These are phyloP conservation scores for Propithecus perrieri DNA, from an alignment of 2,797 vertebrate genomes.

Conservation along the genomic window DNA sequence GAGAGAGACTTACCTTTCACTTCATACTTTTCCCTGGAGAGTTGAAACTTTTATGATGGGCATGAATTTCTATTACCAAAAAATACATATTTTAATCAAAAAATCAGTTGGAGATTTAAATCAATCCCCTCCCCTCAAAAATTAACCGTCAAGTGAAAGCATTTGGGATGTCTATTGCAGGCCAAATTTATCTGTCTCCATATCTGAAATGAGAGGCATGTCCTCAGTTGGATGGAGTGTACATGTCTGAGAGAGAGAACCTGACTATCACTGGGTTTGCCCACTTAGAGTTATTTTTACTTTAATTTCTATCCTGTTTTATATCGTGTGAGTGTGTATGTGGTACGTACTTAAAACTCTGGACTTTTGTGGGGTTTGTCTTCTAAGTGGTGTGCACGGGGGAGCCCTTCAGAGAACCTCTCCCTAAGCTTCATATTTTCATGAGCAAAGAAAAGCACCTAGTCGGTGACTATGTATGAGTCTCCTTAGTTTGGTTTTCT, in stretches of 20 bases:
- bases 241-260: background rate
- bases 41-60: background rate
- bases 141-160: background rate
- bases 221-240: background rate
- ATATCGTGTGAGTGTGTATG: too few relatives aligned
- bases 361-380: background rate
- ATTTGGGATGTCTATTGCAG: fast-evolving
- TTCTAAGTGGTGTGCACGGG: background rate
- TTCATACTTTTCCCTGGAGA: background rate
- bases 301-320: background rate
- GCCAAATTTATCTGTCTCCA: background rate
- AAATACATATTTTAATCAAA: background rate
- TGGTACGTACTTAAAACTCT: background rate
- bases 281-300: background rate
- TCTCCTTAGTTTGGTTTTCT: background rate
- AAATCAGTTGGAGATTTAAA: background rate
- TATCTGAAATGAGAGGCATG: background rate
- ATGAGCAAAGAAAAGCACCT: background rate
- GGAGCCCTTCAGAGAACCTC: background rate
- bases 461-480: background rate
- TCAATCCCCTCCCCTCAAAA: background rate
- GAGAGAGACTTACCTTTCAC: background rate
- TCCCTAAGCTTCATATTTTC: background rate
- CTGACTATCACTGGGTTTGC: background rate
- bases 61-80: background rate